Evolutionary conservation across 2,797 vertebrate species (phyloP), one percentile per base, ranked within the genome.

Genomic region (Galaxias olidus): DNA sequence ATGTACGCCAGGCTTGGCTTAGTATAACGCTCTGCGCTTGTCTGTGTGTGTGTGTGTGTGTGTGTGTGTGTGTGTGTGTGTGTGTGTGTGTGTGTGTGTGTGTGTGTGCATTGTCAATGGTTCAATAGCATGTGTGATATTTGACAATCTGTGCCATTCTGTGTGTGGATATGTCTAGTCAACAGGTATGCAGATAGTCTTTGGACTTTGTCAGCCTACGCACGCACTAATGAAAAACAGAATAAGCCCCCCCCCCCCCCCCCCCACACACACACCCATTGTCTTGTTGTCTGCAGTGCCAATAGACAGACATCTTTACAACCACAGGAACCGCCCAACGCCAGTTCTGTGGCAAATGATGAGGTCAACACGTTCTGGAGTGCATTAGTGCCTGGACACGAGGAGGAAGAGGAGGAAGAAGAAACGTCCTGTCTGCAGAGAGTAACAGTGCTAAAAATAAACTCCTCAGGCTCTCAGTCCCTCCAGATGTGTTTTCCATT

Each of bases 371-470:
- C 65, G 77, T 69, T 88, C 86, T 90, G 87, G 83, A 86, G 76
- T n/a, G 66, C 75, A 87, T 87, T 87, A 87, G 69, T 12, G 4
- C 11, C 18, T 17, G 7, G 17, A 10, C 43, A 44, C 11, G 13
- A 47, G 40, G 54, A 57, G 30, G 10, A 41, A 1, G 17, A 10
- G 51, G 60, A 19, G 57, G 44, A 10, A 10, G 55, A 76, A 84
- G 72, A 61, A 81, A 87, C 81, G 89, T 92, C 90, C 90, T 87
- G 86, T 84, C 79, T 68, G 75, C 51, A 81, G 77, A 83, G 72
- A 87, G 82, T 75, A 83, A 75, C 70, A 78, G 68, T 84, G 81
- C 89, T 93, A 92, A 91, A 92, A 91, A 93, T 93, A 93, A 76
- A 79, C n/a, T 45, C 67, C 61, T 54, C 48, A 46, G 17, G 4